Conservation (phyloP, 2,113 vertebrate species). For the Lamprotornis superbus region DNA sequence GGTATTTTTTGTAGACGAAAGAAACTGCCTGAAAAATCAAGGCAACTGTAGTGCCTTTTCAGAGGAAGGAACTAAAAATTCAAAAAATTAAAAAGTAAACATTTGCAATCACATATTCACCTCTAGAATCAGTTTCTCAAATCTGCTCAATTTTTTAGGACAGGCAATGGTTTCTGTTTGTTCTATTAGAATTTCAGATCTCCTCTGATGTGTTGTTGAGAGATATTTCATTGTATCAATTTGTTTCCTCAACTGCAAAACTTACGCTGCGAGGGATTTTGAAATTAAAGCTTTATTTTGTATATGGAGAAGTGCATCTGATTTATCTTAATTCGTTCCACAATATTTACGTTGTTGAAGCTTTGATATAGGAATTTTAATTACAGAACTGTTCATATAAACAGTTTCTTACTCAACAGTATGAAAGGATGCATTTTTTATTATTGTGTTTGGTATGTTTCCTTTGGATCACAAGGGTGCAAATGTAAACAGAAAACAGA, state of each 20-base stretch:
- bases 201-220: background rate
- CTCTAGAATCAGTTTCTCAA: background rate
- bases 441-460: background rate
- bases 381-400: background rate
- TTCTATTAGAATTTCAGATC: background rate
- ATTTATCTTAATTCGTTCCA: background rate
- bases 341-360: background rate
- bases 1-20: background rate
- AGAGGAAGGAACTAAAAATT: background rate
- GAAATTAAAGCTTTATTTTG: background rate
- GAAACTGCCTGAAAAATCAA: background rate
- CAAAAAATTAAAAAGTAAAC: background rate
- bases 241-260: background rate
- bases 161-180: background rate
- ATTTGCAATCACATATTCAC: background rate
- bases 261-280: background rate
- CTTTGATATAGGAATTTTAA: background rate
- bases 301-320: background rate
- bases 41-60: background rate
- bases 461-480: background rate
- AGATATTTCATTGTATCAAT: background rate
- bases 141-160: background rate
- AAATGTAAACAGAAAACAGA: background rate
- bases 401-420: background rate
- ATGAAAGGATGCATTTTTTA: rapidly evolving